Conservation (phyloP, 2,888 invertebrate genomes). For the Craniophora ligustri region DNA sequence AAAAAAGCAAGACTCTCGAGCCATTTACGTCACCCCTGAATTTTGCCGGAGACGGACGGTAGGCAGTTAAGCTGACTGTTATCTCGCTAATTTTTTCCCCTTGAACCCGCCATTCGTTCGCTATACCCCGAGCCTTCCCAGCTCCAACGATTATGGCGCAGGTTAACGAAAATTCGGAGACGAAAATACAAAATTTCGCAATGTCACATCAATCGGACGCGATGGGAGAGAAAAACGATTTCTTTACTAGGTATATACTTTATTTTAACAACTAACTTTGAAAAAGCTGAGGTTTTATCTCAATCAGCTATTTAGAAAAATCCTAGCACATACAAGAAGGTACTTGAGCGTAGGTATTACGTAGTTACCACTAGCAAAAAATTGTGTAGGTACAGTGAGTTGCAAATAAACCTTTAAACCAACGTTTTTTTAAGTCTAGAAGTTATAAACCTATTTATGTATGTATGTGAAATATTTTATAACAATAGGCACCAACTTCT, state of each 20-base stretch:
- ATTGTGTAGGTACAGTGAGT: too few species aligned
- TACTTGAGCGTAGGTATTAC: background rate
- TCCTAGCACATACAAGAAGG: background rate
- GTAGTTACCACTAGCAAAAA: too few species aligned
- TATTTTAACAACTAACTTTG: background rate
- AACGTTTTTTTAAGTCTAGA: too few species aligned
- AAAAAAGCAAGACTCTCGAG: constrained; percentile 60
- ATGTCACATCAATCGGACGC: constrained; percentile 52
- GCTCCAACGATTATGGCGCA: constrained; percentile 63
- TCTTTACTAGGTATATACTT: constrained; percentile 12
- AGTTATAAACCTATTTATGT: too few species aligned
- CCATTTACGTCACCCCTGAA: constrained; percentile 74
- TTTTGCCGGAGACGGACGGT: constrained; percentile 71
- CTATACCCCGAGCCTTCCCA: constrained; percentile 60
- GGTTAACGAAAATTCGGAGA: constrained; percentile 57
- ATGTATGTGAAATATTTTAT: too few species aligned
- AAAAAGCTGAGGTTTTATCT: background rate
- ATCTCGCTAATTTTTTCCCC: constrained; percentile 78
- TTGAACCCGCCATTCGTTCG: constrained; percentile 57
- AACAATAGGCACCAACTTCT: too few species aligned
- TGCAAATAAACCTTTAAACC: too few species aligned
- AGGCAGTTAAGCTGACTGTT: constrained; percentile 78
- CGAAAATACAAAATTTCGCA: constrained; percentile 60
- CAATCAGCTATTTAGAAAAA: background rate
- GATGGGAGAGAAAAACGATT: constrained; percentile 50